A percentile compares a stretch with the other conserved stretches of the same genome.
Conservation (phyloP, 2,888 invertebrate species). For the Morpho helenor region DNA sequence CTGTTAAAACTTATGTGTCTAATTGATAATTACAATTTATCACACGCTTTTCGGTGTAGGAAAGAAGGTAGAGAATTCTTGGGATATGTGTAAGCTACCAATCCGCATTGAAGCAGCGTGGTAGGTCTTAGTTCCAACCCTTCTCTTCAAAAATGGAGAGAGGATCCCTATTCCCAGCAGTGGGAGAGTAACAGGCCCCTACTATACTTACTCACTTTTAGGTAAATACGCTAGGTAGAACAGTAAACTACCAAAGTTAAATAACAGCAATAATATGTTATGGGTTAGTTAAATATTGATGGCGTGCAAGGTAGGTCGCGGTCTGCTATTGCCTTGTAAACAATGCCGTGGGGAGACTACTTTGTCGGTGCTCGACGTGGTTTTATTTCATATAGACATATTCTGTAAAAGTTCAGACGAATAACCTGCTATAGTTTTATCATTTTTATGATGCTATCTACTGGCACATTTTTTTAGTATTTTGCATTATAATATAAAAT, state of each 20-base stretch:
- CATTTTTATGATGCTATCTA: background rate
- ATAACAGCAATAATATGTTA: background rate
- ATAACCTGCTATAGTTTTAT: slow-evolving; percentile 1
- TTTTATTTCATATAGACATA: slow-evolving; percentile 7
- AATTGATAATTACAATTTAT: no score
- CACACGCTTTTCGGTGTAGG: no score
- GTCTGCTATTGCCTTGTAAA: slow-evolving; percentile 7
- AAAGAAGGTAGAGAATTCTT: no score
- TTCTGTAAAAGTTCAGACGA: slow-evolving; percentile 4
- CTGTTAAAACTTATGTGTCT: no score
- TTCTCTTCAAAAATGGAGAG: no score
- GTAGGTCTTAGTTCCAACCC: no score
- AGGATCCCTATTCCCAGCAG: no score
- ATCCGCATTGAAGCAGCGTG: no score
- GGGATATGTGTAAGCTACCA: no score
- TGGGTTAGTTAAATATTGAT: slow-evolving; percentile 9
- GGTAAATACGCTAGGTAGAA: background rate
- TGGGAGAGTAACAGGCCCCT: no score
- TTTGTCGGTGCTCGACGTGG: slow-evolving; percentile 20
- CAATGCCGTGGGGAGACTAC: slow-evolving; percentile 23
- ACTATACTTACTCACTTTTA: background rate
- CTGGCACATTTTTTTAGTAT: background rate
- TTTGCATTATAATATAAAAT: no score
- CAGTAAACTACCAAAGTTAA: background rate
- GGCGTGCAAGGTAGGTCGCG: slow-evolving; percentile 7